Evolutionary conservation across 2,113 vertebrate genomes (phyloP).

Genomic region (Catharus minimus): DNA sequence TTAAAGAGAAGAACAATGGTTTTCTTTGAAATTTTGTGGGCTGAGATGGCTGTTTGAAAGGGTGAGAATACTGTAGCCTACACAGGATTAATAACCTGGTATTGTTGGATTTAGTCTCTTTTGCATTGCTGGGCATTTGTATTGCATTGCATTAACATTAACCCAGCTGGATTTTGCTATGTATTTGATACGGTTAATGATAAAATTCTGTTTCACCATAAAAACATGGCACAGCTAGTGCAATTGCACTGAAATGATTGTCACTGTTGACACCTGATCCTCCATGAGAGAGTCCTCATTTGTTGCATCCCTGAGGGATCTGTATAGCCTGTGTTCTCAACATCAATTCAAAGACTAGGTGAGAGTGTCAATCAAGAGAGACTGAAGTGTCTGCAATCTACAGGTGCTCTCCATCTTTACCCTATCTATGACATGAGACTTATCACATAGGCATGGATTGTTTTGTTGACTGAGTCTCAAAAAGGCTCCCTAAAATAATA

Average conservation of each 20-base stretch:
- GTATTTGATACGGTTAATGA: conserved; percentile 52
- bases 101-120: neutral
- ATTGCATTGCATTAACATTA: conserved; percentile 33
- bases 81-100: neutral
- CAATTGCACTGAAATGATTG: conserved; percentile 48
- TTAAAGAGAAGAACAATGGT: neutral
- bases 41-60: neutral
- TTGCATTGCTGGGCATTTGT: neutral
- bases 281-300: conserved; percentile 43
- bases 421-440: neutral
- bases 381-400: conserved; percentile 8
- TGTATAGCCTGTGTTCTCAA: neutral
- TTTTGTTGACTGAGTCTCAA: neutral
- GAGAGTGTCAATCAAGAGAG: conserved; percentile 24
- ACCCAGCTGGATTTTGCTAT: conserved; percentile 53
- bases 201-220: conserved; percentile 58
- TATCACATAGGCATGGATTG: neutral
- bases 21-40: neutral
- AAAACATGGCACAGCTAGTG: conserved; percentile 46
- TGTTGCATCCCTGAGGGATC: conserved; percentile 41
- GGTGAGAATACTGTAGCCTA: neutral
- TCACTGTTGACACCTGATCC: conserved; percentile 63
- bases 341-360: conserved; percentile 39
- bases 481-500: conserved; percentile 7
- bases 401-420: conserved; percentile 39